Evolutionary conservation across 2,888 invertebrate species (phyloP), one percentile per base, ranked within the genome.

Genomic region (Acleris cristana): DNA sequence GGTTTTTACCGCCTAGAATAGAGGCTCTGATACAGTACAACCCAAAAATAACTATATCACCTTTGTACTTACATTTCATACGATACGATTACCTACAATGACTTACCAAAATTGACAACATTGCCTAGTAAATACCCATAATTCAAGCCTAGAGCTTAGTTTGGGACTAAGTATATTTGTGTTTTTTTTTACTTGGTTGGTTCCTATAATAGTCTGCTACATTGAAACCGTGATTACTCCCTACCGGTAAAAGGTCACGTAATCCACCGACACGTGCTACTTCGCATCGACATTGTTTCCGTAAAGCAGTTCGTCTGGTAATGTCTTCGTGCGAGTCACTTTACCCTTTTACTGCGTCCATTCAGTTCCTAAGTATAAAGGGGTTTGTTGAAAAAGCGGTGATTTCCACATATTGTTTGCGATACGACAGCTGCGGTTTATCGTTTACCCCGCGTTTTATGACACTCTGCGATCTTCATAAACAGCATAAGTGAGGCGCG

Each of bases 371-470:
- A 63, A 62, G 66, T 66, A 54, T 26, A 53, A 56, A 26, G 57
- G 72, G 74, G 73, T 73, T 73, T 71, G 70, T 67, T 72, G 67
- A 73, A 70, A 72, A 73, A 67, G 71, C 65, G 70, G 64, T 70
- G 70, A 73, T 72, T 72, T 70, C 65, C 76, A 69, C 73, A 71
- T 73, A 72, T 71, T 69, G 72, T 66, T 53, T 55, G 74, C 66
- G 76, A 74, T 68, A 75, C 74, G 73, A 71, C 83, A 81, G 82
- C 80, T 84, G 83, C 70, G 77, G 79, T 79, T 83, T 83, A 85
- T 76, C 49, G 77, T 75, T 40, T 71, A 73, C 75, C 67, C 69
- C 73, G 72, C 77, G 72, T 74, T 84, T 84, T 83, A 85, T 77
- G 84, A 80, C 70, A 71, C 67, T 45, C 69, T 73, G 77, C 73